Evolutionary conservation across 2,797 vertebrate genomes (phyloP), one percentile per base, ranked within the genome.

Genomic region (Austrolebias charrua): DNA sequence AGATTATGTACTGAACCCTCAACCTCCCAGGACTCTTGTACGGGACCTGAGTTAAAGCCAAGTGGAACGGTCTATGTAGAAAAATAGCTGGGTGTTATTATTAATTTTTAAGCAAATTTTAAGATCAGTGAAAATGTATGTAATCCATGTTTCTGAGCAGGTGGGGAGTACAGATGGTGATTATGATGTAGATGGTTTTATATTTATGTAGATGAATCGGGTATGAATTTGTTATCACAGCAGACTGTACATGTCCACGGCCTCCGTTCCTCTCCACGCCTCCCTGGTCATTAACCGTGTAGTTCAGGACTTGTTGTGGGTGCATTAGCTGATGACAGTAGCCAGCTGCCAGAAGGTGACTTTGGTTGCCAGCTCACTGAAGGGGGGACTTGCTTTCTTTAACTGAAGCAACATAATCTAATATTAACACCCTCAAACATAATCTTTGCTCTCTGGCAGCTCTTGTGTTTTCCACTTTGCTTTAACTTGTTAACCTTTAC

Each of bases 331-430:
- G 77, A 90, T 83, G 90, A 86, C 64, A 75, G 83, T 80, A 82
- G 74, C 82, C 83, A 90, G 80, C 80, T 91, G 82, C 76, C 86
- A 89, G 87, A 93, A 92, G 88, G 89, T 92, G 90, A 90, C 31
- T 18, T 87, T 93, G 78, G 65, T 71, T 70, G 74, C 78, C 79
- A 79, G 66, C 80, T 83, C 79, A 65, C 76, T 66, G 48, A 63
- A 79, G 80, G 81, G 79, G 78, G 24, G 24, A 80, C 72, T 66
- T 59, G 66, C 80, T 73, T 79, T 78, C 81, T 88, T 38, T 83
- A 77, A 69, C 78, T 60, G 73, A 58, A 54, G 63, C 73, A 74
- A 69, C 75, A 61, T 57, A 46, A 54, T 66, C 57, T 60, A 60
- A 80, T 70, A 71, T 64, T 35, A 44, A 55, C 64, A 55, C 72